Evolutionary conservation across 2,888 invertebrate genomes (phyloP).

Genomic region (Darwinula stevensoni): DNA sequence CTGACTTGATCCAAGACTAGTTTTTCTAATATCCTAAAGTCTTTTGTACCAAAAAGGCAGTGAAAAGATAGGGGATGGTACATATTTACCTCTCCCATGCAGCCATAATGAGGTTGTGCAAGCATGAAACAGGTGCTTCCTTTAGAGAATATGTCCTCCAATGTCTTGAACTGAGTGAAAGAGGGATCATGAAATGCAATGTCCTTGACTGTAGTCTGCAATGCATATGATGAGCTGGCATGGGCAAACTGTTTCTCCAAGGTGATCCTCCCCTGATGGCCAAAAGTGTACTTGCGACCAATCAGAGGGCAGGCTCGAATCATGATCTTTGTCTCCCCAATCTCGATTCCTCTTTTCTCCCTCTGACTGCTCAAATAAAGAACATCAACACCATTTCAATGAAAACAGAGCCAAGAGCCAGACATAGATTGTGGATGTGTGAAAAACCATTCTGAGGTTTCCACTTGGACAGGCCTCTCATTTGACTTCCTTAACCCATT

Average conservation of each 20-base stretch:
- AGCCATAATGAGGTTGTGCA: slow-evolving; percentile 47
- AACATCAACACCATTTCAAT: too few species aligned
- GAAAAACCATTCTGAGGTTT: too few species aligned
- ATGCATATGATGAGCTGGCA: slow-evolving; percentile 24
- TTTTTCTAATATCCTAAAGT: too few species aligned
- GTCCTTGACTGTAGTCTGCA: slow-evolving; percentile 31
- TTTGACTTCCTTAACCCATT: too few species aligned
- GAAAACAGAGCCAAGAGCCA: too few species aligned
- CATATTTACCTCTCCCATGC: slow-evolving; percentile 46
- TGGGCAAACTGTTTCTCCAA: slow-evolving; percentile 26
- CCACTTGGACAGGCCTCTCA: too few species aligned
- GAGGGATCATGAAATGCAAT: slow-evolving; percentile 19
- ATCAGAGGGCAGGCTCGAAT: slow-evolving; percentile 38
- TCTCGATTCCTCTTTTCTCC: slow-evolving; percentile 50
- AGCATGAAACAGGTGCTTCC: slow-evolving; percentile 42
- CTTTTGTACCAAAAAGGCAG: too few species aligned
- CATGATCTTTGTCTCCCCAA: slow-evolving; percentile 27
- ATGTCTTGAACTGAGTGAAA: slow-evolving; percentile 17
- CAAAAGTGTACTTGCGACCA: slow-evolving; percentile 30
- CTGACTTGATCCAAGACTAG: too few species aligned
- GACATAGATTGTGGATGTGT: too few species aligned
- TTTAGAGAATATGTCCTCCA: slow-evolving; percentile 33
- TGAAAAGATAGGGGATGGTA: too few species aligned
- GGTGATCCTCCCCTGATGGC: slow-evolving; percentile 26
- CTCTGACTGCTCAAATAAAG: too few species aligned